phyloP scores from a whole-genome alignment of 2,113 vertebrate genomes.

The Pangasianodon gigas region DNA sequence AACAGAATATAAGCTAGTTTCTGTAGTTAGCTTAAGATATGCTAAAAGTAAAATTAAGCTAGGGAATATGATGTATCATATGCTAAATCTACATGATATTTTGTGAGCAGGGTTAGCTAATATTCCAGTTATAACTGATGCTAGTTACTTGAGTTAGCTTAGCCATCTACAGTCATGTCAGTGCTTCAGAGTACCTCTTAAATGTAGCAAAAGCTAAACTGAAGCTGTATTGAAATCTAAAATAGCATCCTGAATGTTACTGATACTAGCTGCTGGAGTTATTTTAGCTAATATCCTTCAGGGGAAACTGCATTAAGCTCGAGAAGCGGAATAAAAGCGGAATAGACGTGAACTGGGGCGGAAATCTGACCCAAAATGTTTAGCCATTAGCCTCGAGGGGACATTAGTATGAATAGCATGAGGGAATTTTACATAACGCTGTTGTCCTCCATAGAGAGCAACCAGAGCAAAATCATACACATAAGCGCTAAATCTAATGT shows the following conservation, averaged over 20 bases:
- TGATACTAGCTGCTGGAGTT: neutral
- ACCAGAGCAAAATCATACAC: neutral
- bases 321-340: neutral
- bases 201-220: neutral
- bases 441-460: neutral
- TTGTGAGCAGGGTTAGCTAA: neutral
- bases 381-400: conserved; percentile 11
- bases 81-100: neutral
- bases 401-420: neutral
- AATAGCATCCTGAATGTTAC: neutral
- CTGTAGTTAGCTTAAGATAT: neutral
- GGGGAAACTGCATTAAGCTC: neutral
- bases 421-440: neutral
- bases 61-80: too few relatives aligned
- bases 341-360: conserved; percentile 10
- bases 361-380: conserved; percentile 12
- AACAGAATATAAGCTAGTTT: neutral
- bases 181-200: neutral
- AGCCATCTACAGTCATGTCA: neutral
- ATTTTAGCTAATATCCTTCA: neutral
- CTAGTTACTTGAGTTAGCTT: neutral
- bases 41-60: neutral
- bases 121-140: neutral
- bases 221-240: neutral
- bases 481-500: neutral